Evolutionary conservation across 2,888 invertebrate genomes (phyloP).

Genomic region (Cataglyphis albicans): DNA sequence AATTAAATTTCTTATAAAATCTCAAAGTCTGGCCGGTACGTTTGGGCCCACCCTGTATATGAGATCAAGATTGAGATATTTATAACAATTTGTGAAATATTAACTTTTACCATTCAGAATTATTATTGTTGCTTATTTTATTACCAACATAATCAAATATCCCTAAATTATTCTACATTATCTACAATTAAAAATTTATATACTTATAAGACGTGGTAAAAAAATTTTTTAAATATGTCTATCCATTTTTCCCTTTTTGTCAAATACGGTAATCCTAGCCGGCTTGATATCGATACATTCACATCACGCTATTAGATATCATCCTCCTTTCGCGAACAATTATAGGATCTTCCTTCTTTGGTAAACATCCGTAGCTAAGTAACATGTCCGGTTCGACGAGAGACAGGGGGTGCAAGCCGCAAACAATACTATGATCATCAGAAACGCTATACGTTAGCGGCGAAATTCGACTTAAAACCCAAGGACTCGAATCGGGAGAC

Average conservation of each 20-base stretch:
- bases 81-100: background rate
- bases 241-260: background rate
- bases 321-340: slow-evolving; percentile 11
- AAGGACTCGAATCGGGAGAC: background rate
- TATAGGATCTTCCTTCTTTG: background rate
- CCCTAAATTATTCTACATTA: background rate
- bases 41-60: background rate
- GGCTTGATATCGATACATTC: background rate
- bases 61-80: background rate
- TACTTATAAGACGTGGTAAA: background rate
- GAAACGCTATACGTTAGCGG: background rate
- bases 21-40: too few species aligned
- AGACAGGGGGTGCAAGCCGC: slow-evolving; percentile 30
- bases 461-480: background rate
- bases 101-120: background rate
- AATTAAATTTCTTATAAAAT: too few species aligned
- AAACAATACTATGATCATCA: slow-evolving; percentile 29
- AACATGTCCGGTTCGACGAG: slow-evolving; percentile 30
- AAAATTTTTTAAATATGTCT: background rate
- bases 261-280: background rate
- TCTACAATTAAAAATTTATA: background rate
- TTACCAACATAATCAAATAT: background rate
- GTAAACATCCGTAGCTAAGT: slow-evolving; percentile 39
- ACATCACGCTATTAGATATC: background rate
- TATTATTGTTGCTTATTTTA: background rate